Conservation (phyloP, 2,797 vertebrate genomes). For the Alauda arvensis region DNA sequence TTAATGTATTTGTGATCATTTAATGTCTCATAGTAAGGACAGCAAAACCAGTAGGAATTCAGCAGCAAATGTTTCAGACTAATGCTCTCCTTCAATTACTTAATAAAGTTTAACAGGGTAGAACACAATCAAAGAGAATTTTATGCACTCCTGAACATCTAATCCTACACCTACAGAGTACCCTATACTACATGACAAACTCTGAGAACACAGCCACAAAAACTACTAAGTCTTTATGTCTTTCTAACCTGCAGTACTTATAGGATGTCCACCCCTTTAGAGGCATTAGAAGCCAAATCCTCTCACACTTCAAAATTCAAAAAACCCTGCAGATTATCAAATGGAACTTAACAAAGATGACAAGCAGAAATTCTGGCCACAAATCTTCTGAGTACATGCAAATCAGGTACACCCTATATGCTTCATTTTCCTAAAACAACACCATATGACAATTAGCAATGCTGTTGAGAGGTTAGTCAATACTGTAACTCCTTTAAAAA, state of each 20-base stretch:
- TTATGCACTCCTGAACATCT: not conserved
- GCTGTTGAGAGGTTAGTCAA: not conserved
- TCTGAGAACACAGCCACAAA: not conserved
- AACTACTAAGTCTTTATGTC: not conserved
- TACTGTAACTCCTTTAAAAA: not conserved
- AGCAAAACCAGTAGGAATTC: not conserved
- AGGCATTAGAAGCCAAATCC: not conserved
- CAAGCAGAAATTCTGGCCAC: not conserved
- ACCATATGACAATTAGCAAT: not conserved
- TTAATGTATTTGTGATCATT: not conserved
- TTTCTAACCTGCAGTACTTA: not conserved
- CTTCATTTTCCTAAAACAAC: not conserved
- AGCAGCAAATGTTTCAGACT: not conserved
- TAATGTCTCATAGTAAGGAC: not conserved
- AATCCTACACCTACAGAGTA: not conserved
- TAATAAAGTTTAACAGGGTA: not conserved
- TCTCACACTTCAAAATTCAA: not conserved
- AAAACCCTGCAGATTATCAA: not conserved
- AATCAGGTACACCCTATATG: not conserved
- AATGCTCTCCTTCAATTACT: not conserved
- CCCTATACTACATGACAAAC: not conserved
- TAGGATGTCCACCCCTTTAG: not conserved
- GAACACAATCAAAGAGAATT: not conserved
- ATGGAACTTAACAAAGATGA: not conserved
- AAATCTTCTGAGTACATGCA: not conserved